These are phyloP conservation scores for Menidia menidia DNA, from an alignment of 2,797 vertebrate genomes.

Conservation along the genomic window DNA sequence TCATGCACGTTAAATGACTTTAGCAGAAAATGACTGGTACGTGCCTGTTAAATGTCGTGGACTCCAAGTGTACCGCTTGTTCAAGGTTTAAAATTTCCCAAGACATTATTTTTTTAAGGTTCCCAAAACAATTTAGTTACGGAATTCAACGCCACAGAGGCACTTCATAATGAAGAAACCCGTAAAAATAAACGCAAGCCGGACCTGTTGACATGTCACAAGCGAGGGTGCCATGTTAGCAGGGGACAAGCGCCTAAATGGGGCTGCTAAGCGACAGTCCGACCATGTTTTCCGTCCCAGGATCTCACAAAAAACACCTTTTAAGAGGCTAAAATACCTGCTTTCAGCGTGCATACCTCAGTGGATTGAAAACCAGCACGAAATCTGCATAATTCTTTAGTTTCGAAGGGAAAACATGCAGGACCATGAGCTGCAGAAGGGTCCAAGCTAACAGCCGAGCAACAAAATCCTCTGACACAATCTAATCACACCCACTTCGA, in stretches of 20 bases:
- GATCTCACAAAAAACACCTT: not conserved
- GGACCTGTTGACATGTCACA: slow-evolving; percentile 44
- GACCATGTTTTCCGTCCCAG: not conserved
- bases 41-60: slow-evolving; percentile 18
- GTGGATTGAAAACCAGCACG: not conserved
- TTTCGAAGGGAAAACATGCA: not conserved
- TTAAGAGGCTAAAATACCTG: not conserved
- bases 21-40: not conserved
- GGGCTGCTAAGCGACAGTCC: slow-evolving; percentile 10
- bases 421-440: not conserved
- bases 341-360: not conserved
- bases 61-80: slow-evolving; percentile 34
- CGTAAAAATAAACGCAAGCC: not conserved
- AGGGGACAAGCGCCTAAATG: slow-evolving; percentile 26
- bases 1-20: not conserved
- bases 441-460: slow-evolving; percentile 44
- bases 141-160: not conserved
- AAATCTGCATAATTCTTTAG: not conserved
- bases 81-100: not conserved
- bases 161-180: rapidly evolving
- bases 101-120: not conserved
- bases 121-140: not conserved
- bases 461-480: slow-evolving; percentile 28
- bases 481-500: slow-evolving; percentile 51
- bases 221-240: slow-evolving; percentile 45